These are phyloP conservation scores for Tanytarsus gracilentus DNA, from an alignment of 2,888 invertebrate genomes.

Conservation along the genomic window DNA sequence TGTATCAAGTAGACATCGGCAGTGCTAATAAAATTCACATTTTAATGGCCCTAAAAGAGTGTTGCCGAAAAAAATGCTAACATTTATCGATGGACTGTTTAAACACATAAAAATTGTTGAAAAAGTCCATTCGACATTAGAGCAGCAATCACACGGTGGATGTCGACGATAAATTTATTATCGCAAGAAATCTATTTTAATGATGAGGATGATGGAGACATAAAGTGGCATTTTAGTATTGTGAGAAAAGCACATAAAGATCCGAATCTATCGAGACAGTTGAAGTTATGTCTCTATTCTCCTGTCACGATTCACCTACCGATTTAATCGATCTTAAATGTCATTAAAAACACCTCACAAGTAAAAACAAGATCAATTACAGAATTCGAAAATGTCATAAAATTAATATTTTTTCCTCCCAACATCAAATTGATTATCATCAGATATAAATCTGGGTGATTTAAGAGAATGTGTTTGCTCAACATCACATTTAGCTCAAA, in stretches of 20 bases:
- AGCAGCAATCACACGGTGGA: too few species aligned
- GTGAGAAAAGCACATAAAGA: constrained; percentile 11
- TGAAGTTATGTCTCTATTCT: constrained; percentile 2
- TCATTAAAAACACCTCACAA: background rate
- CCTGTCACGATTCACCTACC: background rate
- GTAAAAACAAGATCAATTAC: background rate
- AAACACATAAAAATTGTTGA: too few species aligned
- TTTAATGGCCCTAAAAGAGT: too few species aligned
- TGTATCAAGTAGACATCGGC: too few species aligned
- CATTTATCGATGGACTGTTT: too few species aligned
- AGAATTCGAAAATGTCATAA: constrained; percentile 16
- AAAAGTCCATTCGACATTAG: background rate
- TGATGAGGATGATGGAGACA: constrained; percentile 11
- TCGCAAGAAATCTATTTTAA: background rate
- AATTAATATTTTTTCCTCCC: background rate
- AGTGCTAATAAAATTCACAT: too few species aligned
- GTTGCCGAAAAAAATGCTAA: too few species aligned
- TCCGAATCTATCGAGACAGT: constrained; percentile 5
- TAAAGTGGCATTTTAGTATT: constrained; percentile 8
- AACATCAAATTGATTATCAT: constrained; percentile 27
- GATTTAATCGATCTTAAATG: background rate
- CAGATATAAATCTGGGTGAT: constrained; percentile 27
- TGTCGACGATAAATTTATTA: background rate
- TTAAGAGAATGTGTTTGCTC: too few species aligned
- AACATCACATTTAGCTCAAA: too few species aligned